Evolutionary conservation across 2,888 invertebrate genomes (phyloP).

Genomic region (Mycogona germanica): DNA sequence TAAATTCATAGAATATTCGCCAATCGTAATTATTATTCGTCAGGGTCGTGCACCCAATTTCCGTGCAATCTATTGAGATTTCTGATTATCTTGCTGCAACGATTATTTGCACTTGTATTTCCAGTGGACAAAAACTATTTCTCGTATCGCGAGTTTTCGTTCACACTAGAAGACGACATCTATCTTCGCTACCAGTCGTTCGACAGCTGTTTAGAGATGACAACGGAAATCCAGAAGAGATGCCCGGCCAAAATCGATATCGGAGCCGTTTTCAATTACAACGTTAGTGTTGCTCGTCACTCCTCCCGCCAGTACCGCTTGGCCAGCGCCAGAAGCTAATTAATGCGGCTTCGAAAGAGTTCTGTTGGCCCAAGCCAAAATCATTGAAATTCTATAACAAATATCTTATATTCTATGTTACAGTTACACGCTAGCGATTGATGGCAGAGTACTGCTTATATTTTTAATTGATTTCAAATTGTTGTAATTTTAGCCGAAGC

Average conservation of each 20-base stretch:
- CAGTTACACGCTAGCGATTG: too few species aligned
- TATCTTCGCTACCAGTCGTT: conserved; percentile 86
- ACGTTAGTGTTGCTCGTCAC: too few species aligned
- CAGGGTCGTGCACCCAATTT: background rate
- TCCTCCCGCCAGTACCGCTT: too few species aligned
- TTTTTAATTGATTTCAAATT: background rate
- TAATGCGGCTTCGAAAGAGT: too few species aligned
- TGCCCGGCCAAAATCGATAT: conserved; percentile 93
- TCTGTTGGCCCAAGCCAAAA: too few species aligned
- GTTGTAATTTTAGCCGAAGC: conserved; percentile 38
- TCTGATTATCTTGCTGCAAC: too few species aligned
- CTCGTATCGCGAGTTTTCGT: conserved; percentile 73
- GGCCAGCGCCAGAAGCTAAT: too few species aligned
- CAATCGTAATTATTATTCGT: background rate
- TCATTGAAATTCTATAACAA: too few species aligned
- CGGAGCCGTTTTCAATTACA: conserved; percentile 62
- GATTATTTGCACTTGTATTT: conserved; percentile 19
- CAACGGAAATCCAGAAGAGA: conserved; percentile 60
- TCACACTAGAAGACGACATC: conserved; percentile 83
- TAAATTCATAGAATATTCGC: too few species aligned
- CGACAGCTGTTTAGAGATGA: conserved; percentile 61
- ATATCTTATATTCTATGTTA: background rate
- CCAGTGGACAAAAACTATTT: conserved; percentile 37
- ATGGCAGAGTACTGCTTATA: background rate
- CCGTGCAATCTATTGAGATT: too few species aligned